A percentile compares a stretch with the other conserved stretches of the same genome.
These are phyloP conservation scores for Agonopterix alstromeriana DNA, from an alignment of 2,888 invertebrate genomes.

Conservation along the genomic window DNA sequence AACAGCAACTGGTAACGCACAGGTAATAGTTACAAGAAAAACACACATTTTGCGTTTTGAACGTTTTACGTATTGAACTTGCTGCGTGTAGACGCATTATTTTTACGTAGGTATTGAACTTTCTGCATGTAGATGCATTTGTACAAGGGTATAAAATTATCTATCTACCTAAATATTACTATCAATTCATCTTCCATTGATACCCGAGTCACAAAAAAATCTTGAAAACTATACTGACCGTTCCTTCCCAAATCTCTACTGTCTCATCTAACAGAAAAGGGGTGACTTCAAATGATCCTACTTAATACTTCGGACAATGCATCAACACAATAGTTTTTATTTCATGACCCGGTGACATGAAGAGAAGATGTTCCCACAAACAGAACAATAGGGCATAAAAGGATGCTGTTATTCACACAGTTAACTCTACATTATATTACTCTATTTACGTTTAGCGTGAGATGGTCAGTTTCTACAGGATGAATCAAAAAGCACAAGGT, in stretches of 20 bases:
- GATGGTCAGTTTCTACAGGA: constrained; percentile 3
- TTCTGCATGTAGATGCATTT: too few relatives aligned
- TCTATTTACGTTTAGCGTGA: constrained; percentile 34
- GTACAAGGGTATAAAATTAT: too few relatives aligned
- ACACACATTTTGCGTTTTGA: too few relatives aligned
- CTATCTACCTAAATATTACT: too few relatives aligned
- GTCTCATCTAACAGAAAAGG: background rate
- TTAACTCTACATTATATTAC: constrained; percentile 61
- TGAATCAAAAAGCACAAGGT: background rate
- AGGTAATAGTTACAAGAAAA: too few relatives aligned
- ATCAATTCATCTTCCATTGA: too few relatives aligned
- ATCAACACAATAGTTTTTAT: constrained; percentile 22
- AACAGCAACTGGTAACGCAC: too few relatives aligned
- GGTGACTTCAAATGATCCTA: constrained; percentile 12
- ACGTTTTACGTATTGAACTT: too few relatives aligned
- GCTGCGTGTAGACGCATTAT: too few relatives aligned
- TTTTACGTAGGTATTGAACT: too few relatives aligned
- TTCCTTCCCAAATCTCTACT: background rate
- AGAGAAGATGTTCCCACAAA: constrained; percentile 65
- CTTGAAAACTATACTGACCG: background rate
- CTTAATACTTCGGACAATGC: constrained; percentile 34
- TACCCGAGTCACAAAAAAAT: too few relatives aligned
- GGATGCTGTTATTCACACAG: constrained; percentile 77
- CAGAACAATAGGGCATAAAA: constrained; percentile 63
- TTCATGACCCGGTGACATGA: constrained; percentile 36